Evolutionary conservation across 2,113 vertebrate species (phyloP).

Genomic region (Porphyrio hochstetteri): DNA sequence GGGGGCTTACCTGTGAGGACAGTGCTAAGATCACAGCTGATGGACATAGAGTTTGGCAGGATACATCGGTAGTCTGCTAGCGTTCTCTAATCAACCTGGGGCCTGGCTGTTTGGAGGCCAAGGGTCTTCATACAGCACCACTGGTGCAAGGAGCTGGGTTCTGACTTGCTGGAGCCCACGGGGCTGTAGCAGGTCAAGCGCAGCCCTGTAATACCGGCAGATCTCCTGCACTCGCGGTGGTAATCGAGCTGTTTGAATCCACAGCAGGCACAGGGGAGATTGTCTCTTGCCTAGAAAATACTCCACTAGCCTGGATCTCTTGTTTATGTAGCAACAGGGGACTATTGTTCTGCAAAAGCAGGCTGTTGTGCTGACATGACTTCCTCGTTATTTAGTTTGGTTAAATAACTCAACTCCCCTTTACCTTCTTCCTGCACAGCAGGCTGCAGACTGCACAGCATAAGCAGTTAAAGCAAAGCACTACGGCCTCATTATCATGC

Average conservation of each 20-base stretch:
- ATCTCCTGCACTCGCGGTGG: background rate
- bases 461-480: constrained; percentile 68
- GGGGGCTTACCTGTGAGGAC: background rate
- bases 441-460: constrained; percentile 60
- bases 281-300: constrained; percentile 69
- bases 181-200: constrained; percentile 23
- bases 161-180: background rate
- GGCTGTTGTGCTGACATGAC: constrained; percentile 66
- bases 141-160: background rate
- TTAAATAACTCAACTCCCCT: constrained; percentile 76
- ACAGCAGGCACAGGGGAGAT: constrained; percentile 55
- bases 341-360: constrained; percentile 68
- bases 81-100: background rate
- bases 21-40: background rate
- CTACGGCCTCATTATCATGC: constrained; percentile 65
- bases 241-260: constrained; percentile 43
- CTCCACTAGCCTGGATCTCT: constrained; percentile 53
- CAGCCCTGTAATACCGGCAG: constrained; percentile 15
- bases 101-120: background rate
- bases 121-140: background rate
- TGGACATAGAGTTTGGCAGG: background rate
- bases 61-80: background rate
- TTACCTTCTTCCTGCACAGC: constrained; percentile 73
- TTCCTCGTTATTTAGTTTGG: constrained; percentile 75
- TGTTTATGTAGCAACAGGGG: constrained; percentile 73